Percentiles rank a stretch among this genome's conserved stretches.
Conservation (phyloP, 2,113 vertebrate genomes). For the Paratilapia polleni region DNA sequence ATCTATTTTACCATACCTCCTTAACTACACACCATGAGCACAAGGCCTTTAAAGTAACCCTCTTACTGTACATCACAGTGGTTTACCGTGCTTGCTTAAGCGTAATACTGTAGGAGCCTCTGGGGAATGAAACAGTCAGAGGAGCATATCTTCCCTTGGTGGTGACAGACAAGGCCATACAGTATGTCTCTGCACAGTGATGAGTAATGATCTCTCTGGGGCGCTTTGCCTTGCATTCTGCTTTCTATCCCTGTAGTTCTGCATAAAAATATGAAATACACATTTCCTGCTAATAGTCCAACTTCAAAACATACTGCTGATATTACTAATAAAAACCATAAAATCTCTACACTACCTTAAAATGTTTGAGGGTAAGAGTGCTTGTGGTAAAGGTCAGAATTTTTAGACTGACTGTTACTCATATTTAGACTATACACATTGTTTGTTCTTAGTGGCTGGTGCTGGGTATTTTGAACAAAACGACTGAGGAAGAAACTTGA, state of each 20-base stretch:
- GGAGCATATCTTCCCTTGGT: conserved; percentile 16
- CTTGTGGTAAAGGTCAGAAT: background rate
- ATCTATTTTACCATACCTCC: conserved; percentile 38
- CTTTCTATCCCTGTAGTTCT: background rate
- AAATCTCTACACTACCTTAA: background rate
- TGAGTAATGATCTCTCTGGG: conserved; percentile 39
- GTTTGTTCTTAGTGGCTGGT: background rate
- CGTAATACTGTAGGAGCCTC: conserved; percentile 19
- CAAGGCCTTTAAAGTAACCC: conserved; percentile 1
- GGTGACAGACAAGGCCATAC: conserved; percentile 54
- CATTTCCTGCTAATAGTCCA: background rate
- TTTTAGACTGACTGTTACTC: background rate
- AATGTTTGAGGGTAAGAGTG: background rate
- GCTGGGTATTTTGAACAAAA: background rate
- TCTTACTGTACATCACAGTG: conserved; percentile 20
- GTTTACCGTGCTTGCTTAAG: conserved; percentile 37
- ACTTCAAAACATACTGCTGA: background rate
- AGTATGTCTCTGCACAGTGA: conserved; percentile 27
- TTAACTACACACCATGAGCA: conserved; percentile 28
- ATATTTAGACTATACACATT: background rate
- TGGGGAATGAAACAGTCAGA: conserved; percentile 25
- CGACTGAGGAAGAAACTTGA: background rate
- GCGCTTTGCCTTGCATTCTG: conserved; percentile 2
- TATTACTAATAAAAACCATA: background rate
- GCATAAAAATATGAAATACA: background rate